Evolutionary conservation across 2,797 vertebrate species (phyloP).

Genomic region (Nothura maculosa): DNA sequence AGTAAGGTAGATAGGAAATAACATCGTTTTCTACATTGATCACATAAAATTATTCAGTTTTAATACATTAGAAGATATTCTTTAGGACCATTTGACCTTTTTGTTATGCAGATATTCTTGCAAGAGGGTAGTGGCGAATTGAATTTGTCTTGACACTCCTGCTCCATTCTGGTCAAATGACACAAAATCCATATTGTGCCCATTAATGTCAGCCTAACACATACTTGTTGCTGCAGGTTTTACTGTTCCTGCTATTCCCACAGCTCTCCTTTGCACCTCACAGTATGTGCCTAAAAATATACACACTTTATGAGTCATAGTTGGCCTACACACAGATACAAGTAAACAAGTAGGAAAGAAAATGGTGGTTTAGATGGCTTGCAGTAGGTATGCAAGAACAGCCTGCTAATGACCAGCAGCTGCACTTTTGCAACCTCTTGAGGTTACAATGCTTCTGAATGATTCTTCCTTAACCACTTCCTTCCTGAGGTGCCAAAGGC

Average conservation of each 20-base stretch:
- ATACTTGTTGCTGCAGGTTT: constrained; percentile 71
- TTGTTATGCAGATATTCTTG: constrained; percentile 71
- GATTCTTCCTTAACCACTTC: no score
- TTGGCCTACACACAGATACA: background rate
- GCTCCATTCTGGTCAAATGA: constrained; percentile 65
- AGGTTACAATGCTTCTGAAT: background rate
- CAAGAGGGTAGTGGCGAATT: constrained; percentile 46
- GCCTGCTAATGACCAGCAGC: background rate
- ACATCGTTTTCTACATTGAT: background rate
- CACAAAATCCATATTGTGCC: constrained; percentile 74
- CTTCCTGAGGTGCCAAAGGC: background rate
- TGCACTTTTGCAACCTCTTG: background rate
- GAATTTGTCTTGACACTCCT: constrained; percentile 67
- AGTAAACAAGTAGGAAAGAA: background rate
- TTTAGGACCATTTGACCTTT: constrained; percentile 71
- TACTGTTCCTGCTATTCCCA: constrained; percentile 59
- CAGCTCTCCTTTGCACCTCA: constrained; percentile 25
- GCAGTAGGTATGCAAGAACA: accelerated
- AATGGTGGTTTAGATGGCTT: background rate
- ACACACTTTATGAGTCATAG: background rate
- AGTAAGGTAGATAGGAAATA: background rate
- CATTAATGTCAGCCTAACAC: constrained; percentile 68
- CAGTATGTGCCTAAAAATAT: constrained; percentile 20
- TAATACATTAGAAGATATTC: constrained; percentile 25
- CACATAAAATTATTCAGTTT: background rate